Evolutionary conservation across 1,140 invertebrate genomes (phyloP), one percentile per base, ranked within the genome.

Genomic region (Drosophila bocki): DNA sequence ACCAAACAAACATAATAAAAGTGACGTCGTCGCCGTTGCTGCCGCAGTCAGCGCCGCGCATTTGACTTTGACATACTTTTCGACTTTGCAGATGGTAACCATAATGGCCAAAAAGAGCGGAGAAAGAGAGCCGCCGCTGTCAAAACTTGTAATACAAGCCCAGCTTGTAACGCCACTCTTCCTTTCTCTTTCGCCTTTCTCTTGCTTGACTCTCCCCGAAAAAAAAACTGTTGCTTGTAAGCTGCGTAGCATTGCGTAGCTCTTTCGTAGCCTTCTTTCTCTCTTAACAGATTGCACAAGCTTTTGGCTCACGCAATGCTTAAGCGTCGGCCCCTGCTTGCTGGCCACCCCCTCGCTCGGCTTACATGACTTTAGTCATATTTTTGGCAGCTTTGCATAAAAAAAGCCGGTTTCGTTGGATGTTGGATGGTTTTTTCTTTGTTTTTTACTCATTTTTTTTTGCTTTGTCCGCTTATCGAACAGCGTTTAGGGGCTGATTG

Each of bases 11-110:
- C 84, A 88, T 87, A 88, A 83, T 84, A 83, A 83, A 87, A 84
- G 69, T 84, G 76, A 87, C 69, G 82, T 76, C 75, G 67, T 33
- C 71, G 54, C 32, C 33, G 71, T 22, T 54, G 60, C 22, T 37
- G 58, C 33, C 44, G 41, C 26, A 47, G 37, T 45, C 70, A 60
- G 51, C 76, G 41, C 60, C 64, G 72, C 58, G 77, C 72, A 78
- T 84, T 92, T 92, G 91, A 92, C 91, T 87, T 92, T 92, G 90
- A 92, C 91, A 92, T 92, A 92, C 91, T 91, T 92, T 86, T 78
- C 72, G 59, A 69, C 44, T 56, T 68, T 51, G 64, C 72, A 70
- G 70, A 77, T 75, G 75, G 65, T 59, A 81, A 67, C 54, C 80
- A 62, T 61, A 69, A 65, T 53, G 53, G 19, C 64, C 50, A 26